These are phyloP conservation scores for Pimpla rufipes DNA, from an alignment of 2,888 invertebrate species.

Conservation along the genomic window DNA sequence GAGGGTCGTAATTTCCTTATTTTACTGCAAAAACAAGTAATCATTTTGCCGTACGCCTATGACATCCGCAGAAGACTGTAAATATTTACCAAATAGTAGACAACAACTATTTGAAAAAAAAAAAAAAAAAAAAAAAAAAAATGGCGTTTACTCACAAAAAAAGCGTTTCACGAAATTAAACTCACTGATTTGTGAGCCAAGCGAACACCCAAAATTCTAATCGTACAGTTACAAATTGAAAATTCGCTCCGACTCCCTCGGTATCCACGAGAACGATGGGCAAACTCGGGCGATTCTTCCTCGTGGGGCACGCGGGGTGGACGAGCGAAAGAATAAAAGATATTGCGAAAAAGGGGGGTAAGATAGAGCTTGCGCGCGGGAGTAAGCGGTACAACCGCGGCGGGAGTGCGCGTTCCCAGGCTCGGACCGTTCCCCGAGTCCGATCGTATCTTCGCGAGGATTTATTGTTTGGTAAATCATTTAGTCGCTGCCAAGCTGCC, in stretches of 20 bases:
- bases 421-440: slow-evolving; percentile 79
- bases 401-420: slow-evolving; percentile 81
- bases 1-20: too few relatives aligned
- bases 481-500: slow-evolving; percentile 84
- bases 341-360: slow-evolving; percentile 57
- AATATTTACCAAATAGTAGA: too few relatives aligned
- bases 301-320: slow-evolving; percentile 28
- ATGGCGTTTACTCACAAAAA: neutral
- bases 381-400: slow-evolving; percentile 74
- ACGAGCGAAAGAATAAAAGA: slow-evolving; percentile 56
- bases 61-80: too few relatives aligned
- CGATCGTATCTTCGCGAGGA: slow-evolving; percentile 84
- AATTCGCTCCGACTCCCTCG: neutral
- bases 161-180: too few relatives aligned
- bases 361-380: slow-evolving; percentile 62
- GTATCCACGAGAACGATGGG: slow-evolving; percentile 7
- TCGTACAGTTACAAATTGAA: too few relatives aligned
- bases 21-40: too few relatives aligned
- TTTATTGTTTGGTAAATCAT: slow-evolving; percentile 85
- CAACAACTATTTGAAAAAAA: too few relatives aligned
- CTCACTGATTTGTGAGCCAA: too few relatives aligned
- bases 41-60: too few relatives aligned
- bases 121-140: neutral
- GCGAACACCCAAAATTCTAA: too few relatives aligned
- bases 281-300: slow-evolving; percentile 48